Conservation (phyloP, 2,113 vertebrate species). For the Microtus pennsylvanicus region DNA sequence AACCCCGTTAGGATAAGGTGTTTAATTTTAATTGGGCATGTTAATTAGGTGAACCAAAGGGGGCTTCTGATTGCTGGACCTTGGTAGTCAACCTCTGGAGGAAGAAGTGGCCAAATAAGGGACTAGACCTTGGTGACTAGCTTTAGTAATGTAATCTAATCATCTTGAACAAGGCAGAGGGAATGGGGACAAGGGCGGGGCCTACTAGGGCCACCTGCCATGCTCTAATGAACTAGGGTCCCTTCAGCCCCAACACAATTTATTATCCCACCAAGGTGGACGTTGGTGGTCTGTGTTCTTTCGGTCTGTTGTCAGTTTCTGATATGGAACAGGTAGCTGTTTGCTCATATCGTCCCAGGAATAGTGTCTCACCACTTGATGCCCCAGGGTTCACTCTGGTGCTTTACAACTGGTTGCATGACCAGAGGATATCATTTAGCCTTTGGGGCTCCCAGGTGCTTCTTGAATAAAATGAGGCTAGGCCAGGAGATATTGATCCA, state of each 20-base stretch:
- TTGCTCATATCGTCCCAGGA: neutral
- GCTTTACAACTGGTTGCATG: neutral
- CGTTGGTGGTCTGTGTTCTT: neutral
- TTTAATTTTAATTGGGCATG: no score
- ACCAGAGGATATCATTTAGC: neutral
- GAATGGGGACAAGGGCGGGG: no score
- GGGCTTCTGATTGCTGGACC: no score
- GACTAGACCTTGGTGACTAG: no score
- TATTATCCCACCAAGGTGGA: neutral
- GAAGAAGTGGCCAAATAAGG: no score
- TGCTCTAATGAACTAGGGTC: no score
- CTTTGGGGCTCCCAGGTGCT: neutral
- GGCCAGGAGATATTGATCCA: neutral
- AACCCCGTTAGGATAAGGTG: no score
- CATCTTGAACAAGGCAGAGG: no score
- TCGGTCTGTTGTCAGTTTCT: neutral
- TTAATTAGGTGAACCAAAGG: no score
- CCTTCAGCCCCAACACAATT: neutral
- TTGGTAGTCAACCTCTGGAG: no score
- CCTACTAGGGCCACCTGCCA: no score
- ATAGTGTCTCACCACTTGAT: neutral
- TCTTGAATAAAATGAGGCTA: neutral
- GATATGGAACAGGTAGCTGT: neutral
- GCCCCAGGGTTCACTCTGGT: neutral
- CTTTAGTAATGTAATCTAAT: no score